Evolutionary conservation across 2,888 invertebrate genomes (phyloP).

Genomic region (Diarsia brunnea): DNA sequence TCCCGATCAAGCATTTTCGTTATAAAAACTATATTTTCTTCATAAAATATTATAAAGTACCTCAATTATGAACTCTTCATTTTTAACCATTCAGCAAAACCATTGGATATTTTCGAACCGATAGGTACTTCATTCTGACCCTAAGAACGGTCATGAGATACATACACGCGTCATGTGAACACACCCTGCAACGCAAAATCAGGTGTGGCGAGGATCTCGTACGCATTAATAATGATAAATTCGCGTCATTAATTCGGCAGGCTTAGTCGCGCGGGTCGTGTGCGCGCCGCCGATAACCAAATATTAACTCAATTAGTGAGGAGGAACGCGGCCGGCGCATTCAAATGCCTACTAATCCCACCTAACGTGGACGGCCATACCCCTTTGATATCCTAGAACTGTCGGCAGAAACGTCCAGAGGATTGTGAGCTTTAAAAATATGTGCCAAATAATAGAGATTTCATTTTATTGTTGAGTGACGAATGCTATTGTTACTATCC

Average conservation of each 20-base stretch:
- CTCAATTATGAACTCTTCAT: not conserved
- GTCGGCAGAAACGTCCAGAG: slow-evolving; percentile 39
- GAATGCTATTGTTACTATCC: not conserved
- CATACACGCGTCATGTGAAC: slow-evolving; percentile 39
- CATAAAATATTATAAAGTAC: not conserved
- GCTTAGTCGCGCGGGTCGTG: slow-evolving; percentile 86
- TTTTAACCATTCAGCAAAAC: not conserved
- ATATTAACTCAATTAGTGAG: slow-evolving; percentile 91
- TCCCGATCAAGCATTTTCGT: not conserved
- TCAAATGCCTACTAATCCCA: slow-evolving; percentile 86
- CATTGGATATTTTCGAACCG: not conserved
- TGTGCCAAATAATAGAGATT: not conserved
- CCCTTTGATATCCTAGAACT: slow-evolving; percentile 66
- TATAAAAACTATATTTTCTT: not conserved
- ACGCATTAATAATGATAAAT: slow-evolving; percentile 90
- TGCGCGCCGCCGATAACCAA: slow-evolving; percentile 90
- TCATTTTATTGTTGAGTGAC: not conserved
- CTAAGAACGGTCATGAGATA: not conserved
- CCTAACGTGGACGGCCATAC: slow-evolving; percentile 65
- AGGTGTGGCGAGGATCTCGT: slow-evolving; percentile 84
- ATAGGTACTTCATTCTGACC: not conserved
- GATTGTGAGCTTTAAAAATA: slow-evolving; percentile 25
- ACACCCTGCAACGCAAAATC: slow-evolving; percentile 74
- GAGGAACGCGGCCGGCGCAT: slow-evolving; percentile 81
- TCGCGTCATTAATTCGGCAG: slow-evolving; percentile 88